Evolutionary conservation across 2,888 invertebrate genomes (phyloP).

Genomic region (Caprella mutica): DNA sequence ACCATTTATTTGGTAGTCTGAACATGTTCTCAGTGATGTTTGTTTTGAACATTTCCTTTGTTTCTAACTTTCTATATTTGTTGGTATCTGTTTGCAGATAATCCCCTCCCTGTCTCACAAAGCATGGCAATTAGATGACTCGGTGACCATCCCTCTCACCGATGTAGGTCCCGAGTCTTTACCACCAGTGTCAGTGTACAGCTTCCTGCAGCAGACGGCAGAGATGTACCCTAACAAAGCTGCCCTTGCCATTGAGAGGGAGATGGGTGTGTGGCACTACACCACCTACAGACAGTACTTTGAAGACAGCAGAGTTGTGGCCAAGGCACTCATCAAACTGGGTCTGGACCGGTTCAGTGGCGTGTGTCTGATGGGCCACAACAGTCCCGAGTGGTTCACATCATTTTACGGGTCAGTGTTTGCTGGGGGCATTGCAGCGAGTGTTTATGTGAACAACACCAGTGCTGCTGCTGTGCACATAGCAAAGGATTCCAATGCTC

Average conservation of each 20-base stretch:
- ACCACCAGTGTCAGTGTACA: conserved; percentile 60
- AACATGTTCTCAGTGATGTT: no score
- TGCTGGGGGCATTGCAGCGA: conserved; percentile 64
- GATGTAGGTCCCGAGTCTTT: conserved; percentile 17
- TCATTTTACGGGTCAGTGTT: no score
- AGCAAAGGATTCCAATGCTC: conserved; percentile 58
- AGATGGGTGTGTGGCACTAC: no score
- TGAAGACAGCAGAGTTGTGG: conserved; percentile 45
- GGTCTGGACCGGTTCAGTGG: conserved; percentile 67
- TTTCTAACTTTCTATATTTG: no score
- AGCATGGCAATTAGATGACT: conserved; percentile 45
- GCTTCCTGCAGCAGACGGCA: conserved; percentile 53
- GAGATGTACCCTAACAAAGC: conserved; percentile 49
- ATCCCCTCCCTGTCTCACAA: conserved; percentile 17
- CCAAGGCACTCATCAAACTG: conserved; percentile 73
- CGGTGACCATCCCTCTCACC: conserved; percentile 50
- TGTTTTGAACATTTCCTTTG: no score
- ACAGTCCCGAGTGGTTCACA: conserved; percentile 86
- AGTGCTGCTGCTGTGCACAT: conserved; percentile 72
- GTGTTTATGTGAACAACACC: conserved; percentile 83
- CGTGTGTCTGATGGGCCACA: conserved; percentile 84
- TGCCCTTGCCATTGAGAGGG: conserved; percentile 55
- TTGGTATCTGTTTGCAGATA: conserved; percentile 16
- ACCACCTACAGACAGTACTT: conserved; percentile 28
- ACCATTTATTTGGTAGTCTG: no score